A percentile compares a stretch with the other conserved stretches of the same genome.
These are phyloP conservation scores for Corythaixoides concolor DNA, from an alignment of 2,113 vertebrate genomes.

Conservation along the genomic window DNA sequence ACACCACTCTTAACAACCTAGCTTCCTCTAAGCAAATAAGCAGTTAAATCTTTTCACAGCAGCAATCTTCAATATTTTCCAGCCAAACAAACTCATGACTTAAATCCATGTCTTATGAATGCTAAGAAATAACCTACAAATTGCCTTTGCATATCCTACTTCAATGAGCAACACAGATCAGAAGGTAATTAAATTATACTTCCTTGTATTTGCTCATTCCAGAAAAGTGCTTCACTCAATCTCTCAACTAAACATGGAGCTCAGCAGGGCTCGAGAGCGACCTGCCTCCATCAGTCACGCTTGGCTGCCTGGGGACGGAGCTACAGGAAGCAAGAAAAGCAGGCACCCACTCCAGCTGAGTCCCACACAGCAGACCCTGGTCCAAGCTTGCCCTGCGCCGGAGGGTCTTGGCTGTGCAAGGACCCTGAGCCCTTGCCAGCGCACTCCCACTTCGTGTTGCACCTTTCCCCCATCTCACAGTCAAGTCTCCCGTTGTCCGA, in stretches of 20 bases:
- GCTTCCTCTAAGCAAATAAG: neutral
- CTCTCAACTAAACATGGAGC: neutral
- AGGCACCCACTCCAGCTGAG: neutral
- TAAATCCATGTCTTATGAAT: neutral
- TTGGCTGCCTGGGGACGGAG: neutral
- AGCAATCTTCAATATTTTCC: neutral
- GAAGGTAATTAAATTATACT: constrained; percentile 15
- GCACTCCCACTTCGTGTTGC: rapidly evolving
- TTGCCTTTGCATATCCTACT: neutral
- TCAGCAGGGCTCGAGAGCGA: neutral
- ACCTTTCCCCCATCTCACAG: neutral
- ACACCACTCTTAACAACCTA: neutral
- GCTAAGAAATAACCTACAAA: constrained; percentile 11
- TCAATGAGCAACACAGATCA: neutral
- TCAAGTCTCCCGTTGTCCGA: neutral
- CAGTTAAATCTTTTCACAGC: neutral
- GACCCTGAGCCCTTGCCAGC: neutral
- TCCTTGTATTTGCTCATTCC: neutral
- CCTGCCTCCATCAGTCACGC: neutral
- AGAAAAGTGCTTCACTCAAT: neutral
- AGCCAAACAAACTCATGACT: neutral
- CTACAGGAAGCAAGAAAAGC: rapidly evolving
- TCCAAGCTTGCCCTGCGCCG: rapidly evolving
- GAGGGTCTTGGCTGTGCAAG: neutral
- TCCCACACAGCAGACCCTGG: neutral